Base-by-base conservation (phyloP, 2,797 vertebrate species). In the Brachyalestes nurse region DNA sequence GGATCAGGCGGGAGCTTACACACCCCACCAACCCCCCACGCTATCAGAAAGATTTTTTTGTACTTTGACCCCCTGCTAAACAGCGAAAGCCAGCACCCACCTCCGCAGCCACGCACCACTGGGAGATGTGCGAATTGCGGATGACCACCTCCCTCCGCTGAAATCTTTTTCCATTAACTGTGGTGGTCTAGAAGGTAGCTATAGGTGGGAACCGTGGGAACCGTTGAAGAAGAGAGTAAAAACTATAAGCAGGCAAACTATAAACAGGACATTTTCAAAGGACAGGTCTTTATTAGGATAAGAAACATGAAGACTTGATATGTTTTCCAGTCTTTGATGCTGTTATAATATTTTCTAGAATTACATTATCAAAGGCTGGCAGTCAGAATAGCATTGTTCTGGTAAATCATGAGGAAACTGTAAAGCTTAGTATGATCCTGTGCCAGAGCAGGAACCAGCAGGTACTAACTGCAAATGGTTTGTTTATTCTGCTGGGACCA, bases 21-120 rank as follows among this genome's bases (percentile, higher is more conserved):
- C 86, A 62, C 62, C 47, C 70, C 76, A 71, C 71, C 72, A 78
- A 60, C 79, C 85, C 49, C 64, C 70, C 13, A 60, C 66, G 75
- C 65, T 19, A 75, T 84, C 12, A 80, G 79, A 14, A 40, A 76
- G 62, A 80, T 6, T 64, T 28, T 51, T 53, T 77, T 92, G 92
- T 90, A 94, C 93, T 92, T 93, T 93, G 92, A 91, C 90, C 90
- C 85, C 90, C 89, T 85, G 40, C 75, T 78, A 77, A 72, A 57
- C 88, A 81, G 28, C 69, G 79, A 78, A 65, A 57, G n/a, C 81
- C 92, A 92, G 94, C 90, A 89, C 88, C 88, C 84, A 88, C 80
- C 82, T 86, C 64, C 85, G 79, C 86, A 85, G 87, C 85, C 85
- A 71, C 80, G 88, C 87, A 82, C 83, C 84, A 87, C 88, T 89